These are phyloP conservation scores for Eupithecia insigniata DNA, from an alignment of 2,888 invertebrate genomes.

Conservation along the genomic window DNA sequence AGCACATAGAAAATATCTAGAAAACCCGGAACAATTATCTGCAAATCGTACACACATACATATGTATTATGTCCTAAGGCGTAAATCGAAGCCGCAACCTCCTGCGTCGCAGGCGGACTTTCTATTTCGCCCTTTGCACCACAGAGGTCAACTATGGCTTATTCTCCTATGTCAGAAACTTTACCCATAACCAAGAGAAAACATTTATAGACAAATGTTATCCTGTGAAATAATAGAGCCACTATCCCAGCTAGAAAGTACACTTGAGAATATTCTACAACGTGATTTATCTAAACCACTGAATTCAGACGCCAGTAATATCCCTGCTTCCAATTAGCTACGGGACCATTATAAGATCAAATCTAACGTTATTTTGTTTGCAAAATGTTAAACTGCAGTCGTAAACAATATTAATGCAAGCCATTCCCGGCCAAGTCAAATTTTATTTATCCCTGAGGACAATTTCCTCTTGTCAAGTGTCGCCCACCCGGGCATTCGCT, in stretches of 20 bases:
- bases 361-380: conserved; percentile 49
- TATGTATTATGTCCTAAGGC: not conserved
- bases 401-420: conserved; percentile 75
- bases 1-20: no score
- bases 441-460: conserved; percentile 78
- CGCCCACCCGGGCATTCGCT: conserved; percentile 79
- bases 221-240: not conserved
- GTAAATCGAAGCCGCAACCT: not conserved
- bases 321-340: conserved; percentile 33
- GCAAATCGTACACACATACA: not conserved
- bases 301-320: conserved; percentile 33
- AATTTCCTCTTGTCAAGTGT: conserved; percentile 79
- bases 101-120: not conserved
- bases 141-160: not conserved
- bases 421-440: conserved; percentile 72
- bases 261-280: conserved; percentile 9
- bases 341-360: conserved; percentile 30
- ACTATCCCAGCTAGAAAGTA: not conserved
- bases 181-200: not conserved
- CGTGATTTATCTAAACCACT: conserved; percentile 12
- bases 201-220: not conserved
- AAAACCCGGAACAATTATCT: not conserved
- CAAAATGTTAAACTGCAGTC: conserved; percentile 61
- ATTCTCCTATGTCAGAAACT: not conserved
- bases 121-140: not conserved